Evolutionary conservation across 2,113 vertebrate genomes (phyloP).

Genomic region (Calonectris borealis): DNA sequence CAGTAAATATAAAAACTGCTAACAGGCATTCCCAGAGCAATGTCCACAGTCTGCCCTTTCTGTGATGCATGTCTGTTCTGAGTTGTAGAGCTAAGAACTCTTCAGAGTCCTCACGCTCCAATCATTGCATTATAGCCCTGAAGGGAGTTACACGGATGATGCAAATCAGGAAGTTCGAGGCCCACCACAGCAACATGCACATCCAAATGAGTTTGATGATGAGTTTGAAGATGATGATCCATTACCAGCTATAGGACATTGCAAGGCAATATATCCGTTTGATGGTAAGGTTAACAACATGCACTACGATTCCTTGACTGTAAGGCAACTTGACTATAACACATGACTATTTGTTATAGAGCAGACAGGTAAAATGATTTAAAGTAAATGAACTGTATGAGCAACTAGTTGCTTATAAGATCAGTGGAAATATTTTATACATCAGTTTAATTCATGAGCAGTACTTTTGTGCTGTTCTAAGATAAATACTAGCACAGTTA

Average conservation of each 20-base stretch:
- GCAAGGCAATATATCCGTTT: conserved; percentile 96
- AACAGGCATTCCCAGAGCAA: not conserved
- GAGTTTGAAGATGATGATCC: conserved; percentile 98
- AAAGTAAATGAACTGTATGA: not conserved
- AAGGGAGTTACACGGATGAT: conserved; percentile 97
- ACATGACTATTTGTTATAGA: not conserved
- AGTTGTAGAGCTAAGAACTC: not conserved
- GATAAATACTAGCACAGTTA: conserved; percentile 4
- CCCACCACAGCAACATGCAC: conserved; percentile 80
- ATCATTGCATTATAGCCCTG: conserved; percentile 77
- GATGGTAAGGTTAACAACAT: conserved; percentile 79
- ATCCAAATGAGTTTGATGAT: conserved; percentile 92
- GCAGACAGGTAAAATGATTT: not conserved
- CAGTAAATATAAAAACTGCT: not conserved
- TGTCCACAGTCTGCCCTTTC: not conserved
- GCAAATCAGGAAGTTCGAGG: conserved; percentile 90
- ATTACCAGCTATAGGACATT: conserved; percentile 94
- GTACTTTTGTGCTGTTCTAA: not conserved
- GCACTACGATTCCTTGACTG: not conserved
- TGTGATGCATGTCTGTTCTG: fast-evolving
- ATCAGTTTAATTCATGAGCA: not conserved
- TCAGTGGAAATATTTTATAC: not conserved
- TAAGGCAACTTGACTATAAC: not conserved
- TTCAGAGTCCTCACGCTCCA: not conserved
- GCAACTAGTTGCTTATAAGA: not conserved